These are phyloP conservation scores for Aphelocoma californica DNA, from an alignment of 2,797 vertebrate species.

Conservation along the genomic window DNA sequence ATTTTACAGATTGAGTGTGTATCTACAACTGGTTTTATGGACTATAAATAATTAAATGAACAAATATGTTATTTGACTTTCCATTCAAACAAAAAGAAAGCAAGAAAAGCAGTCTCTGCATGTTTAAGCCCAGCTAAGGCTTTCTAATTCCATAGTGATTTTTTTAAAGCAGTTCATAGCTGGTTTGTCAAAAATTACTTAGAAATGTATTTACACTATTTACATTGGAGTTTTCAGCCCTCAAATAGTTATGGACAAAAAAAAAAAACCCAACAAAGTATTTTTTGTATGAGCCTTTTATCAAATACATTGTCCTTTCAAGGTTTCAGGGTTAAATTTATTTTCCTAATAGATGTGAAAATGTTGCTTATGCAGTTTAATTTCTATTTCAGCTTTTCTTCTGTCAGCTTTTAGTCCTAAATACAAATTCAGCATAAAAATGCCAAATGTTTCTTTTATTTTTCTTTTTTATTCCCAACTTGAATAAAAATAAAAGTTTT, in stretches of 20 bases:
- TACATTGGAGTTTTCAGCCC: background rate
- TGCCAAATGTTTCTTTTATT: background rate
- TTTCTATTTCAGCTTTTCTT: background rate
- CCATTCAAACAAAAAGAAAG: background rate
- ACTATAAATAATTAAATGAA: background rate
- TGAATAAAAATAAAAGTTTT: background rate
- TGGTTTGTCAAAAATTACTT: conserved; percentile 9
- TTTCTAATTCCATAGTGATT: background rate
- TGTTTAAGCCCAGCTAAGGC: background rate
- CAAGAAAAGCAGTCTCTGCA: background rate
- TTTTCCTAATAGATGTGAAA: background rate
- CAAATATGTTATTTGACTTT: background rate
- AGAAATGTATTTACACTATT: background rate
- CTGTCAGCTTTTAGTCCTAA: background rate
- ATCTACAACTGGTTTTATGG: background rate
- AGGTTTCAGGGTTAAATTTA: background rate
- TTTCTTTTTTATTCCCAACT: background rate
- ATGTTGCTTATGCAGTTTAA: background rate
- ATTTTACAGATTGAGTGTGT: background rate
- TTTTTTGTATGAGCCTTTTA: background rate
- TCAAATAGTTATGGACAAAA: background rate
- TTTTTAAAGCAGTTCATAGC: background rate
- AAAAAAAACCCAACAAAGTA: background rate
- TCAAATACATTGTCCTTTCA: background rate
- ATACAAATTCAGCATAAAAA: background rate